phyloP scores from a whole-genome alignment of 2,797 vertebrate species.

The Jordanella pulchra region DNA sequence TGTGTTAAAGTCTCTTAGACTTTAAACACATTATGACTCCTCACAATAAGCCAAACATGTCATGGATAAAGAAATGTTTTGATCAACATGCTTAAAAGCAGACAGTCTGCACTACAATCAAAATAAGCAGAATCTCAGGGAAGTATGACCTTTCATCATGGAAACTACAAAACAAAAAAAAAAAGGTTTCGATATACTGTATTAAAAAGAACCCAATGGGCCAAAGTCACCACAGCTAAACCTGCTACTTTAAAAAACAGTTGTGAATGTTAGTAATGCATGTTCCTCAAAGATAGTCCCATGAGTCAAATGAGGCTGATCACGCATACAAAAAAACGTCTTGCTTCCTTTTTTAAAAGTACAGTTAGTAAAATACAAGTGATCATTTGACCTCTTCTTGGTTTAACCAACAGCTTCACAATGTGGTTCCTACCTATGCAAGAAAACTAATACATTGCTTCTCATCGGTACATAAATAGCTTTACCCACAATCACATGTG shows the following conservation, averaged over 20 bases:
- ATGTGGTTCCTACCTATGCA: neutral
- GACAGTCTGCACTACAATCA: neutral
- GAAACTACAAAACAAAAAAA: neutral
- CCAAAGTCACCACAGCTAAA: neutral
- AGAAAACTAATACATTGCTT: neutral
- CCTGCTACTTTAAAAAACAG: neutral
- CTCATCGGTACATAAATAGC: too few relatives aligned
- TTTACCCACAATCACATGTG: neutral
- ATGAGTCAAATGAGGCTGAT: slow-evolving; percentile 15
- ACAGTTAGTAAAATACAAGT: neutral
- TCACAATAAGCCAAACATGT: neutral
- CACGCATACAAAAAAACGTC: neutral
- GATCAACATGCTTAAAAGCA: neutral
- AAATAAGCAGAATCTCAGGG: neutral
- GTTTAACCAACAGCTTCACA: neutral
- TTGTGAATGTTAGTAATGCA: neutral
- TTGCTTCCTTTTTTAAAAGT: neutral
- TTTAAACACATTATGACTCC: neutral
- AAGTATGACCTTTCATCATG: neutral
- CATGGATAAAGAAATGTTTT: neutral
- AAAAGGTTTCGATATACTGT: too few relatives aligned
- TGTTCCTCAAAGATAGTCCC: neutral
- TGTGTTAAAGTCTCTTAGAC: too few relatives aligned
- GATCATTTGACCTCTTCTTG: neutral
- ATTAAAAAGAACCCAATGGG: neutral